These are phyloP conservation scores for Volucella inflata DNA, from an alignment of 2,888 invertebrate genomes.

Conservation along the genomic window DNA sequence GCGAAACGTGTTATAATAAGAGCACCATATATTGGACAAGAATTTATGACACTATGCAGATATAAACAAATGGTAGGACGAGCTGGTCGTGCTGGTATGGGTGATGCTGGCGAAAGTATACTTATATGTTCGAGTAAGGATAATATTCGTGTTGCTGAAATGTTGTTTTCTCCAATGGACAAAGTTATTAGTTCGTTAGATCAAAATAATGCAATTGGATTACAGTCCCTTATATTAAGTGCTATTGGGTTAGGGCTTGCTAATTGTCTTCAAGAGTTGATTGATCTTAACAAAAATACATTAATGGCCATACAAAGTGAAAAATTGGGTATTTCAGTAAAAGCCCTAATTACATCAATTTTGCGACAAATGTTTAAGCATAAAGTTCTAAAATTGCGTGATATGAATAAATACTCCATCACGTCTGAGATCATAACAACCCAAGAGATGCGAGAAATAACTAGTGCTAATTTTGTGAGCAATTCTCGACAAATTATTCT, in stretches of 20 bases:
- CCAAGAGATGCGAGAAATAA: conserved; percentile 79
- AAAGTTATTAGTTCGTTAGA: conserved; percentile 86
- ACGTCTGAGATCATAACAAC: conserved; percentile 80
- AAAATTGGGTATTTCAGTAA: conserved; percentile 79
- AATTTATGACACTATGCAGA: conserved; percentile 89
- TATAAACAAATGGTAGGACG: conserved; percentile 99
- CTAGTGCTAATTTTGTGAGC: conserved; percentile 42
- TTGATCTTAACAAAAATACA: conserved; percentile 86
- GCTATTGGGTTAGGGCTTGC: conserved; percentile 88
- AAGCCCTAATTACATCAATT: conserved; percentile 79
- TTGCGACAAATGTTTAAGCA: conserved; percentile 82
- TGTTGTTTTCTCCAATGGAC: conserved; percentile 88
- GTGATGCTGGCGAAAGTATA: conserved; percentile 92
- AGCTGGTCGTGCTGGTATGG: conserved; percentile 95
- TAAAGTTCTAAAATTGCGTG: conserved; percentile 80
- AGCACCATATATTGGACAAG: conserved; percentile 91
- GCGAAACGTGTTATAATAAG: conserved; percentile 95
- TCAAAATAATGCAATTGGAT: conserved; percentile 84
- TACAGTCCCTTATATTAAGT: conserved; percentile 88
- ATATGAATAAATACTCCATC: conserved; percentile 42
- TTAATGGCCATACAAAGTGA: conserved; percentile 88
- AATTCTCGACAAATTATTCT: conserved; percentile 79
- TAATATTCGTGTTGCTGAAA: conserved; percentile 85
- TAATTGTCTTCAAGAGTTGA: conserved; percentile 84
- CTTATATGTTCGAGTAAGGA: conserved; percentile 89